A percentile compares a stretch with the other conserved stretches of the same genome.
These are phyloP conservation scores for Rhyacophila brunnea DNA, from an alignment of 1,140 invertebrate species.

Conservation along the genomic window DNA sequence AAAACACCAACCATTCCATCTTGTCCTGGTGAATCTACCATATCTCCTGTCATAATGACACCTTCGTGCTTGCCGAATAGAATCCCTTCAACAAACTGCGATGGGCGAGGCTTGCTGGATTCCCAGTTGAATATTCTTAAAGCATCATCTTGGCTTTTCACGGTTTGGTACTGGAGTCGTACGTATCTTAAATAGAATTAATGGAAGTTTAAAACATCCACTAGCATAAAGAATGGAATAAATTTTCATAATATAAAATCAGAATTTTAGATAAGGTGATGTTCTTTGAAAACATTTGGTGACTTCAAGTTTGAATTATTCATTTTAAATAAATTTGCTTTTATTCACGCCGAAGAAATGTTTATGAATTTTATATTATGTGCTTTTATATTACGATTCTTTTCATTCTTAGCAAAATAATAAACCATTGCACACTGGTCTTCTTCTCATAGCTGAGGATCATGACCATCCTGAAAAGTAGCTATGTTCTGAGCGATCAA, in stretches of 20 bases:
- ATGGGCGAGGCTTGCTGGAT: conserved; percentile 52
- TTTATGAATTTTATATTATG: too few relatives aligned
- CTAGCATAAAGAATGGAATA: too few relatives aligned
- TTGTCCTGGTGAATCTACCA: conserved; percentile 57
- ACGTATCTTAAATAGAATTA: conserved; percentile 53
- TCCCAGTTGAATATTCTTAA: conserved; percentile 54
- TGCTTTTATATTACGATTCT: too few relatives aligned
- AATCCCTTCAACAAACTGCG: conserved; percentile 78
- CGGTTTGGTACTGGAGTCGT: conserved; percentile 67
- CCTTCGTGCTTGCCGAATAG: conserved; percentile 63
- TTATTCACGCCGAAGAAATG: too few relatives aligned
- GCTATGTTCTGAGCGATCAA: too few relatives aligned
- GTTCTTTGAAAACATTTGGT: neutral
- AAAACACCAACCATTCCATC: conserved; percentile 58
- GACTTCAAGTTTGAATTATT: neutral
- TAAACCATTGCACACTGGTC: too few relatives aligned
- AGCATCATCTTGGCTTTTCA: conserved; percentile 56
- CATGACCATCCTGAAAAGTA: too few relatives aligned
- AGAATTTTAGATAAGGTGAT: too few relatives aligned
- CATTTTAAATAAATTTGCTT: neutral
- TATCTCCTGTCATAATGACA: conserved; percentile 75
- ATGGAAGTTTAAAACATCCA: too few relatives aligned
- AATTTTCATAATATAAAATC: too few relatives aligned
- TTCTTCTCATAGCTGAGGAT: too few relatives aligned
- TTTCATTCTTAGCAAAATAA: too few relatives aligned